These are phyloP conservation scores for Melanerpes formicivorus DNA, from an alignment of 2,113 vertebrate genomes.

Conservation along the genomic window DNA sequence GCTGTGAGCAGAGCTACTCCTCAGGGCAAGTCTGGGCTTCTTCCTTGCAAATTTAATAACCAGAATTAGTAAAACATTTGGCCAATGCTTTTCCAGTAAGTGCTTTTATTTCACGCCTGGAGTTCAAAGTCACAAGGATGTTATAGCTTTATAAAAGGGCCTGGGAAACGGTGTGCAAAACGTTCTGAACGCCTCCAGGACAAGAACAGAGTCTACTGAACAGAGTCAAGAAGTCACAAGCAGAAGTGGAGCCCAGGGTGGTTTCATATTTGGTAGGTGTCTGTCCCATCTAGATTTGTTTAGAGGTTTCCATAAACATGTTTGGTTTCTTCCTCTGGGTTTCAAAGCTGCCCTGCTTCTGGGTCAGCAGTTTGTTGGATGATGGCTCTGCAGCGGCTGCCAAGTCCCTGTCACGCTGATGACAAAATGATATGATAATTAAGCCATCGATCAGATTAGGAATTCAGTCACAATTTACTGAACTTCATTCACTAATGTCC, in stretches of 20 bases:
- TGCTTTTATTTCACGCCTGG: background rate
- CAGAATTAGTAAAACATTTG: background rate
- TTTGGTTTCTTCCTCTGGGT: background rate
- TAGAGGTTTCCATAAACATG: background rate
- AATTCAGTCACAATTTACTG: background rate
- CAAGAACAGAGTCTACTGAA: background rate
- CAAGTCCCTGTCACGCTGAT: background rate
- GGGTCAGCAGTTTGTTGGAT: background rate
- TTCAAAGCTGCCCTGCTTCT: background rate
- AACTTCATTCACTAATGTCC: background rate
- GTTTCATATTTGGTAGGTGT: background rate
- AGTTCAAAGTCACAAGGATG: background rate
- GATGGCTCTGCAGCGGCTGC: background rate
- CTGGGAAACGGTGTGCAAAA: background rate
- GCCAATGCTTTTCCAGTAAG: background rate
- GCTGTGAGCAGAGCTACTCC: background rate
- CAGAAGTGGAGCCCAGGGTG: background rate
- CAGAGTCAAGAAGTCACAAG: background rate
- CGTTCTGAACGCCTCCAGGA: background rate
- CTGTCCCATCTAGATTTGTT: background rate
- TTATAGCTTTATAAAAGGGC: background rate
- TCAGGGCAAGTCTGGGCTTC: background rate
- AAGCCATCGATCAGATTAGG: background rate
- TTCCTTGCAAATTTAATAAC: background rate
- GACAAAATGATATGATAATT: constrained; percentile 4